Base-by-base conservation (phyloP, 2,113 vertebrate species). In the Tretioscincus oriximinensis region DNA sequence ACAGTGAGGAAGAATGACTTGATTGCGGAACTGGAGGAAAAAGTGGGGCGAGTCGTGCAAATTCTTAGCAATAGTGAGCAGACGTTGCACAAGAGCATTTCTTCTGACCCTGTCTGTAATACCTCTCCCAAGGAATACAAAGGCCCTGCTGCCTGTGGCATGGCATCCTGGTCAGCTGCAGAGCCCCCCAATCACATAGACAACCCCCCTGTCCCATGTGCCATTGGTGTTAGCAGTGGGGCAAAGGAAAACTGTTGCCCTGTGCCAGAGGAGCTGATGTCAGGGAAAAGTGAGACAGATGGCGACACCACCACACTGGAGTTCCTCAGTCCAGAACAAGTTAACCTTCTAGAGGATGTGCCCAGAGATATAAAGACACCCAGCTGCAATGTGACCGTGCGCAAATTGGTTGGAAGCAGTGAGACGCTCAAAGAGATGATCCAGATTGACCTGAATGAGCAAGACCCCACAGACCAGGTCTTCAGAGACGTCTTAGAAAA, bases 401-500 rank as follows among this genome's bases (percentile, higher is more conserved):
- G 94, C 77, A 93, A 95, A 73, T 87, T 94, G 81, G 87, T 87
- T 41, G 85, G 93, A 26, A 93, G 94, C 45, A 93, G 92, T 6
- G 94, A 95, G 77, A 91, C 92, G 68, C 91, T 96, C 70, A 93
- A 92, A 85, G 93, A 95, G 81, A 93, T 96, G 90, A 93, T 96
- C 69, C 95, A 94, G 78, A 95, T 96, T 87, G 94, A 96, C 83
- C 83, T 96, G 77, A 95, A 93, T 28, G 94, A 95, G 79, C 95
- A 95, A 65, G 95, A 95, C 76, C 92, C 93, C 70, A 85, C 93
- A 10, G 91, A 93, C 76, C 95, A 91, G 72, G 92, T 95, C 63
- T 95, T 96, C 81, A 91, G 92, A 81, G 92, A 95, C 76, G 95
- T 94, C 63, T 88, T 96, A n/a, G 94, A 96, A 82, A 95, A 94